phyloP scores from a whole-genome alignment of 2,113 vertebrate species.

The Eublepharis macularius region DNA sequence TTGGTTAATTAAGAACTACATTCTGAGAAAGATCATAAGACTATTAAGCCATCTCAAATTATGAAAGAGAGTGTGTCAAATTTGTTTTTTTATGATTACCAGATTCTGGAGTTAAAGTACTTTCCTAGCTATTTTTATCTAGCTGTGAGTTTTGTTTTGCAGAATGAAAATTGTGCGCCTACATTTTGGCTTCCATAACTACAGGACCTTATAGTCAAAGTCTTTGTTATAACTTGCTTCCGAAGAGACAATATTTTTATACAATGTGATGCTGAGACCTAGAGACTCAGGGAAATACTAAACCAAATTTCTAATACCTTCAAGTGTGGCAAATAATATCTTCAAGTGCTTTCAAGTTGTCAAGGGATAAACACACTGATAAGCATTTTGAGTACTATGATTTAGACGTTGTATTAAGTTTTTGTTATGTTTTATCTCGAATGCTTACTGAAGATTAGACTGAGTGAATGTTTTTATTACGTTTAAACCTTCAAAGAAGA shows the following conservation, averaged over 20 bases:
- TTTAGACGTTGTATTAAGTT: conserved; percentile 29
- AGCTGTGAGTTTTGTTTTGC: conserved; percentile 29
- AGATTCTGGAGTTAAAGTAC: conserved; percentile 14
- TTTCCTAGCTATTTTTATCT: conserved; percentile 35
- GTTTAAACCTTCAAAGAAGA: conserved; percentile 15
- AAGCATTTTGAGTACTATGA: conserved; percentile 3
- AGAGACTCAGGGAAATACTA: conserved; percentile 76
- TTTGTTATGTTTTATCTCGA: conserved; percentile 42
- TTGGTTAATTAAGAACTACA: not conserved
- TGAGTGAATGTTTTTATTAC: conserved; percentile 32
- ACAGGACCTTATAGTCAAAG: conserved; percentile 33
- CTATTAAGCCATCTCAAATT: conserved; percentile 8
- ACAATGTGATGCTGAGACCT: conserved; percentile 47
- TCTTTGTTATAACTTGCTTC: conserved; percentile 2
- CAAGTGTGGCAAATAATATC: conserved; percentile 22
- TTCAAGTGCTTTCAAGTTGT: conserved; percentile 51
- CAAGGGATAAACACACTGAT: conserved; percentile 16
- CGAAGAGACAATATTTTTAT: conserved; percentile 25
- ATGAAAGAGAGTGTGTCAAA: conserved; percentile 24
- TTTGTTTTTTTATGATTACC: conserved; percentile 32
- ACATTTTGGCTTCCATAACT: conserved; percentile 20
- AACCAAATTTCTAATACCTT: conserved; percentile 66
- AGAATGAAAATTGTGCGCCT: not conserved
- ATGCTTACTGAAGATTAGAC: conserved; percentile 15
- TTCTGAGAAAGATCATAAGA: not conserved